Percentiles rank a stretch among this genome's conserved stretches.
Evolutionary conservation across 2,113 vertebrate species (phyloP).

Genomic region (Mystacornis crossleyi): DNA sequence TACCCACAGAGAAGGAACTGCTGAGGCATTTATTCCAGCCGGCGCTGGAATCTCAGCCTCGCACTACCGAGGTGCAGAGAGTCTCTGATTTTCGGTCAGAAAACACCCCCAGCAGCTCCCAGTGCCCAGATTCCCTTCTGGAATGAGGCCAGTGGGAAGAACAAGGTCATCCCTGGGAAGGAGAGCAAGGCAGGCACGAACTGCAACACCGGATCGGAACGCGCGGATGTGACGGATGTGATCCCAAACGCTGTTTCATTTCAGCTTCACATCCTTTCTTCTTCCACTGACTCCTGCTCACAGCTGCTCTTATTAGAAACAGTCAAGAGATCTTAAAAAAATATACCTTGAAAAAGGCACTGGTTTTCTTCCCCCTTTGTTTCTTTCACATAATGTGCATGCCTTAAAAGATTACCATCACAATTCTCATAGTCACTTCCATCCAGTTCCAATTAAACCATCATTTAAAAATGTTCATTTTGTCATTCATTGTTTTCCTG

Average conservation of each 20-base stretch:
- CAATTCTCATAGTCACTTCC: neutral
- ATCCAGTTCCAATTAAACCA: neutral
- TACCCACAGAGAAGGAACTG: neutral
- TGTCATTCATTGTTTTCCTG: neutral
- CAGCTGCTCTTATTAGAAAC: constrained; percentile 51
- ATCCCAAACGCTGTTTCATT: constrained; percentile 28
- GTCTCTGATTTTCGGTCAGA: neutral
- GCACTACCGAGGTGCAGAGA: too few relatives aligned
- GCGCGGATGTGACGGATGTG: neutral
- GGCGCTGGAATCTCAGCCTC: too few relatives aligned
- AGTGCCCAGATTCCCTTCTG: neutral
- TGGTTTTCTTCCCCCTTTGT: neutral
- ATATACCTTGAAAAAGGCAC: neutral
- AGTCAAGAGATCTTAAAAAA: neutral
- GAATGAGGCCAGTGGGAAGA: neutral
- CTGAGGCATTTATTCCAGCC: neutral
- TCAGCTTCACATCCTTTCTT: constrained; percentile 38
- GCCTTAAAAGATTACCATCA: neutral
- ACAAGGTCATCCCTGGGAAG: neutral
- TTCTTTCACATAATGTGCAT: neutral
- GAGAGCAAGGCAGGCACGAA: neutral
- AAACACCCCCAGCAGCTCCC: neutral
- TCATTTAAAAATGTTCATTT: neutral
- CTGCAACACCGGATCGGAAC: neutral
- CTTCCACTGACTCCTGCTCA: constrained; percentile 10